These are phyloP conservation scores for Coreoperca whiteheadi DNA, from an alignment of 2,113 vertebrate genomes.

Conservation along the genomic window DNA sequence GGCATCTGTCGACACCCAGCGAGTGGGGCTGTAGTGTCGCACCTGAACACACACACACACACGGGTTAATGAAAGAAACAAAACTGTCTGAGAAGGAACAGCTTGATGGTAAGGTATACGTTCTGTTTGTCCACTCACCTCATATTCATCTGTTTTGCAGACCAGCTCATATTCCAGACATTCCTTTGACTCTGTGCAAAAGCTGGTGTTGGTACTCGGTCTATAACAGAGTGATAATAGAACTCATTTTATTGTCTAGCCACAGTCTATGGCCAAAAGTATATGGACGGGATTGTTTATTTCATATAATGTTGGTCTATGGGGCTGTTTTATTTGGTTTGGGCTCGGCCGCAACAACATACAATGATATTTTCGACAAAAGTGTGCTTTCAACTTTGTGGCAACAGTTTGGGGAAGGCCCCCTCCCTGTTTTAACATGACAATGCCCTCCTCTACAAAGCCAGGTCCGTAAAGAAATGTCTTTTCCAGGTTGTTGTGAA, in stretches of 20 bases:
- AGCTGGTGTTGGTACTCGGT: constrained; percentile 78
- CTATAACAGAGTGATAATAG: constrained; percentile 41
- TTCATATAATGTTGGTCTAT: not conserved
- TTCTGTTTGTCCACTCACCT: constrained; percentile 64
- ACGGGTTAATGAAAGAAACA: not conserved
- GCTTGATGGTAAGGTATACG: not conserved
- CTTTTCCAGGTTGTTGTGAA: not conserved
- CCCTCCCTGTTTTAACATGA: not conserved
- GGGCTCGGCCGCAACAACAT: not conserved
- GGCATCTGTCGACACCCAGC: constrained; percentile 85
- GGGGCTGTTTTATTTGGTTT: not conserved
- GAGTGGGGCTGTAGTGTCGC: constrained; percentile 82
- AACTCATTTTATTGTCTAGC: not conserved
- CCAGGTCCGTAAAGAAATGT: not conserved
- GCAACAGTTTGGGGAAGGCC: not conserved
- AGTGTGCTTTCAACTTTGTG: not conserved
- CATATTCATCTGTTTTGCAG: constrained; percentile 84
- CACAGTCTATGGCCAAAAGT: not conserved
- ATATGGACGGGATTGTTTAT: not conserved
- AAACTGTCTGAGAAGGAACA: not conserved
- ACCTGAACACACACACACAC: constrained; percentile 72
- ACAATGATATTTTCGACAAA: not conserved
- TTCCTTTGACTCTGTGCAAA: constrained; percentile 83
- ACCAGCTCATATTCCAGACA: constrained; percentile 83
- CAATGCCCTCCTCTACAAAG: not conserved